Evolutionary conservation across 2,888 invertebrate species (phyloP).

Genomic region (Meta bourneti): DNA sequence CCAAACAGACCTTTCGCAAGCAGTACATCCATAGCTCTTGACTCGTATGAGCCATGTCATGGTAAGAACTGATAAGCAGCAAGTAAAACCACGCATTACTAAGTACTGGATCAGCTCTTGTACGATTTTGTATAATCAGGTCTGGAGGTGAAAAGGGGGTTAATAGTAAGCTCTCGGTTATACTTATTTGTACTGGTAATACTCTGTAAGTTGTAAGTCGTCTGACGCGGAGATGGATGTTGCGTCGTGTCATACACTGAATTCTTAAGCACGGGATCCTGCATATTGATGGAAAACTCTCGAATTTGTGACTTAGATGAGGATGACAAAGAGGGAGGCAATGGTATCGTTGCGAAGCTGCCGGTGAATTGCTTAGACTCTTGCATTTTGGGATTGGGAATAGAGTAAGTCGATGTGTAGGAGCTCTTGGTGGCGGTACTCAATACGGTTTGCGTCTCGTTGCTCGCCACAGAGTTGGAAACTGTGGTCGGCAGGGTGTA

Average conservation of each 20-base stretch:
- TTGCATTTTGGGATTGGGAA: constrained; percentile 3
- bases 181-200: constrained; percentile 56
- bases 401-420: constrained; percentile 41
- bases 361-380: constrained; percentile 38
- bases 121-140: constrained; percentile 51
- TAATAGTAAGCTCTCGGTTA: constrained; percentile 65
- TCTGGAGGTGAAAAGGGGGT: constrained; percentile 47
- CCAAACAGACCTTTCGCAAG: neutral
- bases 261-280: constrained; percentile 32
- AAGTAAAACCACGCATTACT: no score
- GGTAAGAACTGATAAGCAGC: no score
- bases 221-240: constrained; percentile 1
- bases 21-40: no score
- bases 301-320: constrained; percentile 37
- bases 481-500: constrained; percentile 28
- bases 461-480: neutral
- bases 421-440: constrained; percentile 4
- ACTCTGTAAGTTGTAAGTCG: constrained; percentile 40
- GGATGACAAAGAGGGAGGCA: constrained; percentile 64
- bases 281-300: constrained; percentile 59
- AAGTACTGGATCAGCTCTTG: constrained; percentile 49
- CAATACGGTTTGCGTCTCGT: constrained; percentile 2
- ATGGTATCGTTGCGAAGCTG: constrained; percentile 57
- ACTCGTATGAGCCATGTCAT: no score
- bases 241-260: neutral